Evolutionary conservation across 2,797 vertebrate species (phyloP), one percentile per base, ranked within the genome.

Genomic region (Masticophis lateralis): DNA sequence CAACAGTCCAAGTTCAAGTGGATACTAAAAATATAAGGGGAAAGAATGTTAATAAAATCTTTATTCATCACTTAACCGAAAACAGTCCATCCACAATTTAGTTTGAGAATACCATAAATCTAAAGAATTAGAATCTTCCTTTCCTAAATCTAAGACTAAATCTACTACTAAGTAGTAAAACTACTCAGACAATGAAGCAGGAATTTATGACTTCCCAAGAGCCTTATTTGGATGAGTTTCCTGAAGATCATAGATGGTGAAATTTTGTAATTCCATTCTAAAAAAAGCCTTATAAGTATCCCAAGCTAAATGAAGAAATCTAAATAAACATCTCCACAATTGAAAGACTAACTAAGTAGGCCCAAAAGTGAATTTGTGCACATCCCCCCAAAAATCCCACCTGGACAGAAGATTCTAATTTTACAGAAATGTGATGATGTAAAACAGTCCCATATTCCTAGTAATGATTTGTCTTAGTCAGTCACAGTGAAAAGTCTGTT

Each of bases 1-100:
- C n/a, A 91, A 91, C 94, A 99, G 96, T 32, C 99, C 99, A 2
- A 98, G 95, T 74, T 97, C 97, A 0, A 99, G 98, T 10, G 98
- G 98, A 91, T 99, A 99, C 99, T 99, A 98, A 2, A 32, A 69
- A 89, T 27, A 88, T 61, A 79, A 95, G 90, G 1, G 74, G 27
- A 90, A 0, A 13, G 32, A n/a, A 56, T 27, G 66, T 90, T 74
- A 86, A 59, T 13, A 37, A 59, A 25, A 59, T 18, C 3, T 11
- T 13, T 25, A 91, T n/a, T 16, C 37, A 56, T 37, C 4, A 2
- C 3, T 22, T 47, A 83, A 43, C 32, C 8, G 18, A 74, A 83
- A 25, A 47, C 37, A 83, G 10, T 25, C 37, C 20, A 47, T 47
- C 74, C 37, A 47, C 20, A 83, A 83, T 83, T 83, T 83, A 83